phyloP scores from a whole-genome alignment of 2,113 vertebrate species.

The Sturnus vulgaris region DNA sequence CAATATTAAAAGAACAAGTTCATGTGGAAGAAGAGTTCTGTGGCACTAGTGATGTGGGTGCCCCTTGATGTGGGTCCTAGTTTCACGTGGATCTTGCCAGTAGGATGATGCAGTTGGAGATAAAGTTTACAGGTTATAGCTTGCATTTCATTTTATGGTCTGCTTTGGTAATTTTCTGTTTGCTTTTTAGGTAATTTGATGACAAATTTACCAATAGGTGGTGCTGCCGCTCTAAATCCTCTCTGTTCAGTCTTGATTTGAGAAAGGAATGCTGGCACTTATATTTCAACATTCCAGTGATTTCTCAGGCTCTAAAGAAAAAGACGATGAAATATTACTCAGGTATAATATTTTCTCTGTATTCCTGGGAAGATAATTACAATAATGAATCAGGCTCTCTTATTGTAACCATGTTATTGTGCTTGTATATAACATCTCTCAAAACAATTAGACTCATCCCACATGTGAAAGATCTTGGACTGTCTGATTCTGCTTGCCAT shows the following conservation, averaged over 20 bases:
- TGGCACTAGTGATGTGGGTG: rapidly evolving
- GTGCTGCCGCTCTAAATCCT: not conserved
- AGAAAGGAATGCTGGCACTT: not conserved
- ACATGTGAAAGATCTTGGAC: not conserved
- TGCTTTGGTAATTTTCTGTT: not conserved
- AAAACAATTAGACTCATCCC: not conserved
- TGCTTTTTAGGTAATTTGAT: not conserved
- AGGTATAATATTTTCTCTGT: not conserved
- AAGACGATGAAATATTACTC: not conserved
- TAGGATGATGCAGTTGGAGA: not conserved
- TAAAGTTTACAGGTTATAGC: not conserved
- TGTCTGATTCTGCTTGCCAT: not conserved
- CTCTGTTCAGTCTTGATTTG: not conserved
- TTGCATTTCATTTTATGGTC: not conserved
- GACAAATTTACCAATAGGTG: slow-evolving; percentile 2
- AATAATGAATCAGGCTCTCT: not conserved
- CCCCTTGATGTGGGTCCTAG: not conserved
- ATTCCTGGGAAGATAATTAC: not conserved
- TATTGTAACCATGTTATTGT: not conserved
- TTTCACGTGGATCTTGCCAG: not conserved
- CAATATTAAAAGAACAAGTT: not conserved
- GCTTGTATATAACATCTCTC: not conserved
- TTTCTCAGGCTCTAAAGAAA: slow-evolving; percentile 3
- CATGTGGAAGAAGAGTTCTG: not conserved
- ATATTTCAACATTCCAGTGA: not conserved